Evolutionary conservation across 2,797 vertebrate species (phyloP).

Genomic region (Hoplostethus mediterraneus): DNA sequence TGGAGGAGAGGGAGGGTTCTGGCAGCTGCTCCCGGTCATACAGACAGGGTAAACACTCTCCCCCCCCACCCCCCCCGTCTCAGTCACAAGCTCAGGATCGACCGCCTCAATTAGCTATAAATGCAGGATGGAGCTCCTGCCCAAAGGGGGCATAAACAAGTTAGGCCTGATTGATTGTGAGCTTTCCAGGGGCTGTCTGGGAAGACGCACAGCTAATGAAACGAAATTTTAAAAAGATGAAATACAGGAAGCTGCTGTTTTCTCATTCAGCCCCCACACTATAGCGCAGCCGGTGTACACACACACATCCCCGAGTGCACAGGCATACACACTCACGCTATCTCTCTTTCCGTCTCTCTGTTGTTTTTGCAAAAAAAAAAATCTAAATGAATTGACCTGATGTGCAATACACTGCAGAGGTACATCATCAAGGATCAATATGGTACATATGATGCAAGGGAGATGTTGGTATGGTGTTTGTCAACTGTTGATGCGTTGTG

Average conservation of each 20-base stretch:
- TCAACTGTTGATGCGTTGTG: conserved; percentile 36
- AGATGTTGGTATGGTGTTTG: conserved; percentile 15
- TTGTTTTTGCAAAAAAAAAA: conserved; percentile 2
- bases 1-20: conserved; percentile 97
- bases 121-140: conserved; percentile 49
- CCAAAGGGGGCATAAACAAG: conserved; percentile 69
- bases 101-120: conserved; percentile 63
- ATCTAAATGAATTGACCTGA: neutral
- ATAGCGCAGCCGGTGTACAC: conserved; percentile 30
- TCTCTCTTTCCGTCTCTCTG: conserved; percentile 18
- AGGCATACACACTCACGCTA: conserved; percentile 11
- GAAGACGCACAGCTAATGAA: conserved; percentile 71
- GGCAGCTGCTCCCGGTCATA: conserved; percentile 96
- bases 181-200: conserved; percentile 61
- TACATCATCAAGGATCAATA: neutral
- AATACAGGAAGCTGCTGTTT: conserved; percentile 65
- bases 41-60: conserved; percentile 92
- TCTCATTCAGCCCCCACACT: conserved; percentile 59
- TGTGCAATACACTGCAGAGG: no score
- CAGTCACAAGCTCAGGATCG: conserved; percentile 62
- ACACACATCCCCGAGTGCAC: neutral
- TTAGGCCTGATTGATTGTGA: conserved; percentile 77
- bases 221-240: conserved; percentile 76
- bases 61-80: conserved; percentile 46
- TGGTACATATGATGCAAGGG: neutral